Percentiles rank a stretch among this genome's conserved stretches.
Conservation (phyloP, 23 tunicate species). For the Styela clava region DNA sequence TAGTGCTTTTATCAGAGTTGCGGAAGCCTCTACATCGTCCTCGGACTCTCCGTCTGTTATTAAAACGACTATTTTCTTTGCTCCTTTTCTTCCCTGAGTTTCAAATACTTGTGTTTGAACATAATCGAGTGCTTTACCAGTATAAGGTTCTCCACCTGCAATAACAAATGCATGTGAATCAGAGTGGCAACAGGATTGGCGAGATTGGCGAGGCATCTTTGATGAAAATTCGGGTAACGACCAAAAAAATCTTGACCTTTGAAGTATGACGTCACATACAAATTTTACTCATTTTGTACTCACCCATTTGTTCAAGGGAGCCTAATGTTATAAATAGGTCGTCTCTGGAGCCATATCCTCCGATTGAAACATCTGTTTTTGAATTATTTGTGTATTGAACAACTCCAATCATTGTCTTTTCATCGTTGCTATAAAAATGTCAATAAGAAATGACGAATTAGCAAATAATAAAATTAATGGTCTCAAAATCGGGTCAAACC, state of each 20-base stretch:
- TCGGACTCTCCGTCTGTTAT: constrained; percentile 32
- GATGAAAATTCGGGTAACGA: neutral
- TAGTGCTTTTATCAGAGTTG: constrained; percentile 35
- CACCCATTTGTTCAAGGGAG: constrained; percentile 5
- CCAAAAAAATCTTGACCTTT: neutral
- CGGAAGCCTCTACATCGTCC: constrained; percentile 31
- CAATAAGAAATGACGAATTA: no score
- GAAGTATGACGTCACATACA: no score
- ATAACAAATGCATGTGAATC: neutral
- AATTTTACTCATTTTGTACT: neutral
- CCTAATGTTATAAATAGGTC: constrained; percentile 17
- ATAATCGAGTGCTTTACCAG: constrained; percentile 43
- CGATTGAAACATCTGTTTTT: constrained; percentile 18
- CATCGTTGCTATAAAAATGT: neutral
- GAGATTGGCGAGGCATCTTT: neutral
- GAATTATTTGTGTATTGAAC: constrained; percentile 40
- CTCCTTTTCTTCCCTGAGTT: constrained; percentile 23
- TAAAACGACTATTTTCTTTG: constrained; percentile 45
- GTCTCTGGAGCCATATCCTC: constrained; percentile 19
- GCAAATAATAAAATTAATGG: no score
- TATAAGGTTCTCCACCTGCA: constrained; percentile 30
- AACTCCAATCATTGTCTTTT: constrained; percentile 40
- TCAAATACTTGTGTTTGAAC: constrained; percentile 32
- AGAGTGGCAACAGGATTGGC: neutral
- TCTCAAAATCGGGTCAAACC: no score